phyloP scores from a whole-genome alignment of 2,113 vertebrate genomes.

The Beaufortia kweichowensis region DNA sequence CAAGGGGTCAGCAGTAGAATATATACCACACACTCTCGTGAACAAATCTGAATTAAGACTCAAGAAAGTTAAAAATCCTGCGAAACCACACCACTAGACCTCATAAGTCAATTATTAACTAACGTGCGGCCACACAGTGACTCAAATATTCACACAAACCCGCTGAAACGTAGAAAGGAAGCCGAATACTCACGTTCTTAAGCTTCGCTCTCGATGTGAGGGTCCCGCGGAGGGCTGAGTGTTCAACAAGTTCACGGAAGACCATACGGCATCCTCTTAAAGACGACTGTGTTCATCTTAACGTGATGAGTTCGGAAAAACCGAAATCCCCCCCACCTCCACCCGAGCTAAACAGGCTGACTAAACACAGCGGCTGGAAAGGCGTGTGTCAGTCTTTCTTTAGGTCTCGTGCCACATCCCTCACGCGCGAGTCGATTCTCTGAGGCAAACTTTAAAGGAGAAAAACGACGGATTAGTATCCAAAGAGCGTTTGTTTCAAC shows the following conservation, averaged over 20 bases:
- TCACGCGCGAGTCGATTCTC: slow-evolving; percentile 53
- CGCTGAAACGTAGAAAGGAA: not conserved
- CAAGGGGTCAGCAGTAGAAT: not conserved
- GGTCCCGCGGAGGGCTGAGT: slow-evolving; percentile 51
- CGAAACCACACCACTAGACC: not conserved
- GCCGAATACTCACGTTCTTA: slow-evolving; percentile 66
- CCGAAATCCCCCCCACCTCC: slow-evolving; percentile 17
- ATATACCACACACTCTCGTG: not conserved
- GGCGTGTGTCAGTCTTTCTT: slow-evolving; percentile 61
- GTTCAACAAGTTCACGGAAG: slow-evolving; percentile 77
- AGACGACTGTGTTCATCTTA: slow-evolving; percentile 57
- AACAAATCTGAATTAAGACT: not conserved
- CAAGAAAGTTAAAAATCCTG: not conserved
- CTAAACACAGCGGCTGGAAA: slow-evolving; percentile 43
- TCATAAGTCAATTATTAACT: not conserved
- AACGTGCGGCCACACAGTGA: not conserved
- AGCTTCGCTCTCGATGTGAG: slow-evolving; percentile 34
- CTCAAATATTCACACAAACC: not conserved
- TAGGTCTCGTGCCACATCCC: slow-evolving; percentile 68
- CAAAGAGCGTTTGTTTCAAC: slow-evolving; percentile 67
- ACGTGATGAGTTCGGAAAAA: slow-evolving; percentile 58
- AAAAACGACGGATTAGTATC: slow-evolving; percentile 66
- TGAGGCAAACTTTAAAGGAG: slow-evolving; percentile 64
- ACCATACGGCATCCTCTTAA: slow-evolving; percentile 66
- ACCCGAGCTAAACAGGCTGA: slow-evolving; percentile 54